Evolutionary conservation across 1,140 invertebrate genomes (phyloP).

Genomic region (Rhynchophorus ferrugineus): DNA sequence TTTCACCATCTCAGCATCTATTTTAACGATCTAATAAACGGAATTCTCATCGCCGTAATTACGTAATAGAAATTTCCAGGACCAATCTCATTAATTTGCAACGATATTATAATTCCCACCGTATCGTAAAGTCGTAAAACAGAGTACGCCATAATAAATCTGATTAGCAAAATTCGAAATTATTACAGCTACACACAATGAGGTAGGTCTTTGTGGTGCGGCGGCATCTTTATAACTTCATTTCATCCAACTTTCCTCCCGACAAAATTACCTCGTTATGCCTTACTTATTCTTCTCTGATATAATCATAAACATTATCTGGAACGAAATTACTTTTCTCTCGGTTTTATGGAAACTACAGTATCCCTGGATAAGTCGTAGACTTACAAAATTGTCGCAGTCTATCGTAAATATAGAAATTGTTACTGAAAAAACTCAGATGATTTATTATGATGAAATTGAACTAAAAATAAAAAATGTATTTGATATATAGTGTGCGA

Average conservation of each 20-base stretch:
- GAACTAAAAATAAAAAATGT: too few species aligned
- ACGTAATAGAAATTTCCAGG: neutral
- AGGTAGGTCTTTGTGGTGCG: constrained; percentile 11
- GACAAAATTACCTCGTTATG: constrained; percentile 12
- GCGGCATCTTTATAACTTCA: constrained; percentile 13
- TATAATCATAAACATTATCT: constrained; percentile 10
- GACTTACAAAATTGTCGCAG: neutral
- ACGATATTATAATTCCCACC: neutral
- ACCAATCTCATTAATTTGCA: neutral
- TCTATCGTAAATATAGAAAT: neutral
- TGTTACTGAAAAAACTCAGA: too few species aligned
- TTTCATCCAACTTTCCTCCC: constrained; percentile 9
- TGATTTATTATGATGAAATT: too few species aligned
- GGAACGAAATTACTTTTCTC: neutral
- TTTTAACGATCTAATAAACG: neutral
- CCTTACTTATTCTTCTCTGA: constrained; percentile 10
- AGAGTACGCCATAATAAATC: constrained; percentile 5
- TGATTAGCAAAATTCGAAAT: constrained; percentile 21
- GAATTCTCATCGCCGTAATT: neutral
- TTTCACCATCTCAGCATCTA: neutral
- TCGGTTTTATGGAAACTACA: neutral
- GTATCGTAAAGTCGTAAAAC: neutral
- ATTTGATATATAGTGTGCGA: too few species aligned
- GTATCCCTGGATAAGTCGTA: neutral
- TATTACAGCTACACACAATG: constrained; percentile 18